Base-by-base conservation (phyloP, 2,113 vertebrate species). In the Meriones unguiculatus region DNA sequence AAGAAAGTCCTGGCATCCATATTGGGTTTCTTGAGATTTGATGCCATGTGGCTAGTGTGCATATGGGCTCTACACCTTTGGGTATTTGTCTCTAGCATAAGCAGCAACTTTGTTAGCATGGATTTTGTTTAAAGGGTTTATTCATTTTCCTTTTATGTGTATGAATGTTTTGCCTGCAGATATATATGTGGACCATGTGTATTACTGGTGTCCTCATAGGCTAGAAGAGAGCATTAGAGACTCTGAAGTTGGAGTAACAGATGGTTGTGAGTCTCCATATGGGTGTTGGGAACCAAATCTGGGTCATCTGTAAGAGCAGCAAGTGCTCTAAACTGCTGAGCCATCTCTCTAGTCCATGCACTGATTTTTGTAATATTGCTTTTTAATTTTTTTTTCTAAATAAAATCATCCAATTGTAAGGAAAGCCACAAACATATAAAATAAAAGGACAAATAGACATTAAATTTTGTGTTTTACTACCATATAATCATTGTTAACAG, bases 61-160 rank as follows among this genome's bases (percentile, higher is more conserved):
- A 3, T 28, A 62, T 46, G 87, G 62, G 2, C 65, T 76, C 80
- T 62, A 28, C 1, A 11, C 67, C 11, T 84, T 84, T 92, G 41
- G 11, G 10, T 88, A 73, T 95, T 76, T 20, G 10, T 67, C 38
- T 88, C 20, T 82, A 9, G 17, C 86, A 17, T 0, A 2, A 86
- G 5, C 30, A 69, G 41, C 13, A 70, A 92, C n/a, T 88, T 88
- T 82, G 18, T 10, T 93, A 62, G 95, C 90, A 94, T 81, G 17
- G 30, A 50, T 65, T 28, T 50, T 50, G 25, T 24, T 82, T 14
- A 38, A 82, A 38, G 20, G 35, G 22, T 82, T n/a, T 24, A n/a
- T 24, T n/a, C 24, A 8, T 41, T 17, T 84, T 84, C 17, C 9
- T 67, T 32, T 67, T 69, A 67, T 22, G 46, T 20, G 13, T 67